Evolutionary conservation across 1,140 invertebrate genomes (phyloP).

Genomic region (Polyergus mexicanus): DNA sequence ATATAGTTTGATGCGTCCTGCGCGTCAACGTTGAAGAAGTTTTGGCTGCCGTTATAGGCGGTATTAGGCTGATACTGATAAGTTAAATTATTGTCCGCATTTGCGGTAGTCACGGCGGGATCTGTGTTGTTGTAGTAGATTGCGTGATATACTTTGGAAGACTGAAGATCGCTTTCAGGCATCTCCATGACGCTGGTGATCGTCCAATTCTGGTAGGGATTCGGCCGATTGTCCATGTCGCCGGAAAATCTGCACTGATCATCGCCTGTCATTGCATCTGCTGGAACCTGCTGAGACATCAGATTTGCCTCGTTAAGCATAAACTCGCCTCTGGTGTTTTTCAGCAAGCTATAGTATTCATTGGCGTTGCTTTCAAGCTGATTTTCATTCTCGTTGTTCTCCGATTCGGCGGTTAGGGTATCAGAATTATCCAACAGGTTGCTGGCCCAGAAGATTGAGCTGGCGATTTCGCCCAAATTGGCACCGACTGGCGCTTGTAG

Average conservation of each 20-base stretch:
- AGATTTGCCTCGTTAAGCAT: conserved; percentile 63
- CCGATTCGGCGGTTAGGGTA: conserved; percentile 83
- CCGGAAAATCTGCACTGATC: conserved; percentile 70
- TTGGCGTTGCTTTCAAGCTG: conserved; percentile 57
- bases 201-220: conserved; percentile 80
- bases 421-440: conserved; percentile 81
- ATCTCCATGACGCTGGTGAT: conserved; percentile 72
- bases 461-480: conserved; percentile 82
- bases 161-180: conserved; percentile 51
- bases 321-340: conserved; percentile 59
- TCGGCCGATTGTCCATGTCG: conserved; percentile 69
- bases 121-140: conserved; percentile 72
- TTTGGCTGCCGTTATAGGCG: conserved; percentile 62
- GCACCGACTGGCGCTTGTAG: conserved; percentile 83
- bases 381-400: conserved; percentile 78
- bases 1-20: conserved; percentile 37
- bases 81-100: conserved; percentile 19
- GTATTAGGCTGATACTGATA: conserved; percentile 59
- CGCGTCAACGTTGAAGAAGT: conserved; percentile 53
- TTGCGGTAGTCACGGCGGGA: not conserved
- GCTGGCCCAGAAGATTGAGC: conserved; percentile 73
- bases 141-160: conserved; percentile 67
- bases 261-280: conserved; percentile 37
- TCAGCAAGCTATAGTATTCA: conserved; percentile 68
- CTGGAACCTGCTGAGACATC: conserved; percentile 64